These are phyloP conservation scores for Leucoptera coffeella DNA, from an alignment of 2,888 invertebrate species.

Conservation along the genomic window DNA sequence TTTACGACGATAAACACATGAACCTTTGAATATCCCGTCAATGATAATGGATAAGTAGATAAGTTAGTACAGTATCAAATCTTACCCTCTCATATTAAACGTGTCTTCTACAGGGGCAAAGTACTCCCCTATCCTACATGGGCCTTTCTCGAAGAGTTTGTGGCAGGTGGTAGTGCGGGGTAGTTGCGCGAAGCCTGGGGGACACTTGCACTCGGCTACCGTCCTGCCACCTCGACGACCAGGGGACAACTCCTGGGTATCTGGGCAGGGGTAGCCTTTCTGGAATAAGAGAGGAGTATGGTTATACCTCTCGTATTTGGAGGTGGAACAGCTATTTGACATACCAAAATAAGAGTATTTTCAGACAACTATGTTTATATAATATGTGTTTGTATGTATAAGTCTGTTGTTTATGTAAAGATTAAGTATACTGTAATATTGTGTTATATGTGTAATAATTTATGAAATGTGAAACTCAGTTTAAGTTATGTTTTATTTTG, in stretches of 20 bases:
- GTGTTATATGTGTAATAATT: too few species aligned
- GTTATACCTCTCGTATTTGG: neutral
- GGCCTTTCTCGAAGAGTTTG: conserved; percentile 66
- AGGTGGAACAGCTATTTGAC: too few species aligned
- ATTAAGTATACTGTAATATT: too few species aligned
- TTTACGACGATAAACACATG: too few species aligned
- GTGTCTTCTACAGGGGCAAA: conserved; percentile 62
- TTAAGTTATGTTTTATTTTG: too few species aligned
- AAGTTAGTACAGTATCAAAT: conserved; percentile 9
- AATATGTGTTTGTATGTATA: too few species aligned
- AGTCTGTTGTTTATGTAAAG: too few species aligned
- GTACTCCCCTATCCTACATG: conserved; percentile 67
- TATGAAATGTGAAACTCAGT: too few species aligned
- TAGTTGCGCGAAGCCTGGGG: conserved; percentile 71
- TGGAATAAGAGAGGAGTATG: conserved; percentile 13
- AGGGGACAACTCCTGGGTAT: conserved; percentile 77
- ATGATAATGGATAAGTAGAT: too few species aligned
- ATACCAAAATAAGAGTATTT: too few species aligned
- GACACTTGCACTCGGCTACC: conserved; percentile 75
- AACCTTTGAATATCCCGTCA: too few species aligned
- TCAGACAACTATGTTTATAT: too few species aligned
- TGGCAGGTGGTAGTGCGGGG: conserved; percentile 65
- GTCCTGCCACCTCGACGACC: conserved; percentile 47
- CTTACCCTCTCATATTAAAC: conserved; percentile 48
- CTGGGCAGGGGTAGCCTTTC: conserved; percentile 74